phyloP scores from a whole-genome alignment of 2,797 vertebrate species.

The Chelidonichthys spinosus region DNA sequence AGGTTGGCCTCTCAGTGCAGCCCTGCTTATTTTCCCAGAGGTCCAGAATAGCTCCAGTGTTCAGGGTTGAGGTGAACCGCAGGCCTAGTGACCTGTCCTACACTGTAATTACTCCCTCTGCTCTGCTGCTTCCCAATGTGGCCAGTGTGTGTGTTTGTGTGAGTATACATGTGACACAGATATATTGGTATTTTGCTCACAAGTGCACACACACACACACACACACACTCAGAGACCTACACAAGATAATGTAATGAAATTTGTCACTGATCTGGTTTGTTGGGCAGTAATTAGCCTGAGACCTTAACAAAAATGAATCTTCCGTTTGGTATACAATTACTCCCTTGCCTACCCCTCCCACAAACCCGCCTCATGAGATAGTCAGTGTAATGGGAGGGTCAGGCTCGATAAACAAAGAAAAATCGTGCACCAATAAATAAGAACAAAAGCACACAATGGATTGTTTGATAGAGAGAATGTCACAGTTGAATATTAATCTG shows the following conservation, averaged over 20 bases:
- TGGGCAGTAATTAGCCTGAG: constrained; percentile 42
- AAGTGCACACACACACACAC: background rate
- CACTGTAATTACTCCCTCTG: constrained; percentile 70
- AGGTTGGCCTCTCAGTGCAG: constrained; percentile 55
- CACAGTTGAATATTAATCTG: constrained; percentile 1
- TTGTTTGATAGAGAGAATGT: background rate
- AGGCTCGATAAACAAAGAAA: constrained; percentile 8
- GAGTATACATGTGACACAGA: constrained; percentile 23
- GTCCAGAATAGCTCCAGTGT: constrained; percentile 69
- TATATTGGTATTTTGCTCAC: background rate
- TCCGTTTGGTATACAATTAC: constrained; percentile 33
- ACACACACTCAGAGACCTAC: background rate
- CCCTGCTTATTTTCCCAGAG: constrained; percentile 61
- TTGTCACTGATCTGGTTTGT: constrained; percentile 40
- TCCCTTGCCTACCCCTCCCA: constrained; percentile 21
- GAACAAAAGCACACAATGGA: constrained; percentile 16
- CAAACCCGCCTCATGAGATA: background rate
- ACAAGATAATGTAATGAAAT: constrained; percentile 34
- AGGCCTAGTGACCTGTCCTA: constrained; percentile 63
- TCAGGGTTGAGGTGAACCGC: constrained; percentile 72
- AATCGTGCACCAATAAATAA: constrained; percentile 1
- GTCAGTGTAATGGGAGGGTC: background rate
- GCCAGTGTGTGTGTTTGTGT: constrained; percentile 34
- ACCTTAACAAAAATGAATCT: constrained; percentile 44
- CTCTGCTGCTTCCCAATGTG: constrained; percentile 43